Evolutionary conservation across 1,140 invertebrate species (phyloP).

Genomic region (Zaprionus davidi): DNA sequence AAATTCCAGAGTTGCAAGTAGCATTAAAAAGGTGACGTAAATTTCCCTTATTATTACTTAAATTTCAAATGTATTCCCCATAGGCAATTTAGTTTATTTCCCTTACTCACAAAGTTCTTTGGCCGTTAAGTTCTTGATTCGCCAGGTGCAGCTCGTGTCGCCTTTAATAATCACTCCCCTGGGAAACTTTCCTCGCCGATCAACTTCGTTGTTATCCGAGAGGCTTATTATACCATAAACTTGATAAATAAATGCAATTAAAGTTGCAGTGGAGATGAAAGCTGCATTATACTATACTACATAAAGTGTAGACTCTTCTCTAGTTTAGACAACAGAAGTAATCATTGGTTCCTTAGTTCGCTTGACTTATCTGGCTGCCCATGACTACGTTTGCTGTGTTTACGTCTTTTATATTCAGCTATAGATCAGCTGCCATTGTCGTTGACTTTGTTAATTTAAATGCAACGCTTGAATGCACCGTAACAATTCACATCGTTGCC

Average conservation of each 20-base stretch:
- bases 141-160: constrained; percentile 47
- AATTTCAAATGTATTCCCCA: neutral
- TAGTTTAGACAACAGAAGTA: neutral
- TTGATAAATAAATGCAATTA: neutral
- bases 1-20: too few species aligned
- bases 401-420: neutral
- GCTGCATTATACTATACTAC: neutral
- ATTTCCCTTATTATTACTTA: neutral
- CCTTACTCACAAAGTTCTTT: neutral
- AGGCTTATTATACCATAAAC: neutral
- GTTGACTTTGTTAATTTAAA: constrained; percentile 70
- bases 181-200: neutral
- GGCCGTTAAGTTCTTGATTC: constrained; percentile 29
- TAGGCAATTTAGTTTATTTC: neutral
- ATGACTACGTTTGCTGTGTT: neutral
- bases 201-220: neutral
- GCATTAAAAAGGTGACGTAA: neutral
- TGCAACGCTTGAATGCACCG: constrained; percentile 48
- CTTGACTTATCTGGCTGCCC: neutral
- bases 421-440: constrained; percentile 6
- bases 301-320: neutral
- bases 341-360: neutral
- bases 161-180: constrained; percentile 15
- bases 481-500: constrained; percentile 56
- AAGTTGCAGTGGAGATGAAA: neutral